Percentiles rank a stretch among this genome's conserved stretches.
These are phyloP conservation scores for Gymnothorax javanicus DNA, from an alignment of 2,797 vertebrate species.

Conservation along the genomic window DNA sequence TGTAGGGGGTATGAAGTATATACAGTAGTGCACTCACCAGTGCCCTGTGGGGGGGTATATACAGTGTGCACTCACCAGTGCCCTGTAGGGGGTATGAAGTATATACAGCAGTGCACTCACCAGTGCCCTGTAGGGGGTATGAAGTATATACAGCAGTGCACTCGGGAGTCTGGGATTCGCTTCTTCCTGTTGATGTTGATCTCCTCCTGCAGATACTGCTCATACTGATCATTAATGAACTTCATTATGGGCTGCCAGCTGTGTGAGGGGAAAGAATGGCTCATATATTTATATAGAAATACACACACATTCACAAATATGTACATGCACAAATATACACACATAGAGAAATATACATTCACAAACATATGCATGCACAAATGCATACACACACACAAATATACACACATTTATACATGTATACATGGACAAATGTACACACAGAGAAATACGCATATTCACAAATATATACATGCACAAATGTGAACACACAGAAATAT, in stretches of 20 bases:
- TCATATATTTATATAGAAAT: neutral
- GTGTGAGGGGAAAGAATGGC: neutral
- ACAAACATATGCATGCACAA: neutral
- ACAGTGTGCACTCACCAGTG: too few relatives aligned
- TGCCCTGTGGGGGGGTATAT: too few relatives aligned
- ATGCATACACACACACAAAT: neutral
- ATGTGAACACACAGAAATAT: neutral
- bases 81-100: too few relatives aligned
- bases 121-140: conserved; percentile 96
- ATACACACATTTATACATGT: too few relatives aligned
- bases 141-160: conserved; percentile 99
- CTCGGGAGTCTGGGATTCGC: conserved; percentile 90
- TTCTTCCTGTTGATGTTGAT: conserved; percentile 95
- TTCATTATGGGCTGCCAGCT: conserved; percentile 99
- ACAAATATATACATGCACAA: too few relatives aligned
- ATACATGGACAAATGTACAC: too few relatives aligned
- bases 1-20: too few relatives aligned
- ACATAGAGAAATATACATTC: neutral
- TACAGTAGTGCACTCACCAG: too few relatives aligned
- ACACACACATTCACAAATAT: neutral
- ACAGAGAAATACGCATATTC: too few relatives aligned
- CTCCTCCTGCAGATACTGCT: conserved; percentile 95
- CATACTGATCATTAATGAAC: conserved; percentile 97
- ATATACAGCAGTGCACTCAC: conserved; percentile 64
- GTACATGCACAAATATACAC: neutral